phyloP scores from a whole-genome alignment of 2,888 invertebrate genomes.

The Cremastinae sp. region DNA sequence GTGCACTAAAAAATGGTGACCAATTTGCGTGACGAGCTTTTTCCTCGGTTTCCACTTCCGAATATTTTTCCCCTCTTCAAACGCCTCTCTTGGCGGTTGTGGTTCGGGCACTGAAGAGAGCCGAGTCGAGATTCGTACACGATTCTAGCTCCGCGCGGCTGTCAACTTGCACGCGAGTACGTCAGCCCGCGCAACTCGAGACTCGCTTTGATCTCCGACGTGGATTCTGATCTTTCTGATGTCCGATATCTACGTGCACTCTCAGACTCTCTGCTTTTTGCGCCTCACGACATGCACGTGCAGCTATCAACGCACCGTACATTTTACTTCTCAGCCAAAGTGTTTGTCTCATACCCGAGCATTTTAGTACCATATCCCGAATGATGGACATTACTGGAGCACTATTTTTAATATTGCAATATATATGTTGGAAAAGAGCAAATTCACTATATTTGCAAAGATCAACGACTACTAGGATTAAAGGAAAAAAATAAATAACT shows the following conservation, averaged over 20 bases:
- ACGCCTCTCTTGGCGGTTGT: constrained; percentile 15
- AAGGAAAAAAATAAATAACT: too few relatives aligned
- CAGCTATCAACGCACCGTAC: constrained; percentile 39
- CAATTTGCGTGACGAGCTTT: constrained; percentile 71
- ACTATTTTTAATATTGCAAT: constrained; percentile 14
- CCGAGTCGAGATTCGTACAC: too few relatives aligned
- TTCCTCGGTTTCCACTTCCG: constrained; percentile 36
- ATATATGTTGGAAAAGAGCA: too few relatives aligned
- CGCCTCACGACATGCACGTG: too few relatives aligned
- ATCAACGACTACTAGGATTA: too few relatives aligned
- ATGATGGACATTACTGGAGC: background rate
- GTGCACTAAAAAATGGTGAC: constrained; percentile 67
- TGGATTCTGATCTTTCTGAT: constrained; percentile 52
- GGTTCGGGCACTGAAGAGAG: too few relatives aligned
- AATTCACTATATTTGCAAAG: too few relatives aligned
- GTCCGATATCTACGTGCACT: constrained; percentile 20
- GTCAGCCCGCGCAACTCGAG: constrained; percentile 58
- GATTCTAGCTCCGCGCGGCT: constrained; percentile 55
- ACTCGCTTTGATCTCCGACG: constrained; percentile 68
- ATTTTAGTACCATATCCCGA: constrained; percentile 7
- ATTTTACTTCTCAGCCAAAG: constrained; percentile 24
- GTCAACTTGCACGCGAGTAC: constrained; percentile 63
- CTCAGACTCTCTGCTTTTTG: too few relatives aligned
- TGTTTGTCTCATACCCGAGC: constrained; percentile 36
- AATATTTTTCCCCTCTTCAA: constrained; percentile 9